Evolutionary conservation across 2,113 vertebrate species (phyloP).

Genomic region (Thomomys bottae): DNA sequence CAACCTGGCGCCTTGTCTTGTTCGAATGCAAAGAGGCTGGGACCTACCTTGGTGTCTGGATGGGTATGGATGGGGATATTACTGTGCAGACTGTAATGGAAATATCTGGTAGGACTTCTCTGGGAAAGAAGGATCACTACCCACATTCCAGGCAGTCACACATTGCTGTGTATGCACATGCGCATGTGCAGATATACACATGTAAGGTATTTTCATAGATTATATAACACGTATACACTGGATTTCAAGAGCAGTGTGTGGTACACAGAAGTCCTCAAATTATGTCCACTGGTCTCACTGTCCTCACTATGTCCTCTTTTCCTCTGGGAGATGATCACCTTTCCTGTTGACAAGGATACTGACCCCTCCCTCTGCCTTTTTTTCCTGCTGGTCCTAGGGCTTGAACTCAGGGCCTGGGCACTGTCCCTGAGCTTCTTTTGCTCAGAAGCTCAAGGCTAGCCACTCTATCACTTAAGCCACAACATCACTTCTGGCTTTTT

Average conservation of each 20-base stretch:
- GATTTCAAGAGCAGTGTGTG: background rate
- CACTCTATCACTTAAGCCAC: too few relatives aligned
- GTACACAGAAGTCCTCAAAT: background rate
- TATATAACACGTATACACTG: rapidly evolving
- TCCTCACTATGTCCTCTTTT: background rate
- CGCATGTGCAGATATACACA: rapidly evolving
- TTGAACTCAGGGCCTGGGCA: too few relatives aligned
- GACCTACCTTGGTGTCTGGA: too few relatives aligned
- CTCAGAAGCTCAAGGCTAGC: too few relatives aligned
- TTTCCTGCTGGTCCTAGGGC: too few relatives aligned
- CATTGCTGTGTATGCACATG: rapidly evolving
- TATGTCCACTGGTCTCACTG: rapidly evolving
- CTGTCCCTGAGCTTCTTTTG: too few relatives aligned
- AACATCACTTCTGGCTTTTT: too few relatives aligned
- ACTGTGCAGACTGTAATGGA: background rate
- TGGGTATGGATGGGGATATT: background rate
- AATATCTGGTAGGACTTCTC: background rate
- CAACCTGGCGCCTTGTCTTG: background rate
- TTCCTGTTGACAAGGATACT: background rate
- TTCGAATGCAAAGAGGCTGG: background rate
- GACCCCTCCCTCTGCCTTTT: background rate
- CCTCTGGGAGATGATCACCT: background rate
- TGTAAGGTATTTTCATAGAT: background rate
- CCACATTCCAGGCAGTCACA: rapidly evolving
- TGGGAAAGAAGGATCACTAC: background rate